phyloP scores from a whole-genome alignment of 2,113 vertebrate genomes.

The Coryphaenoides rupestris region DNA sequence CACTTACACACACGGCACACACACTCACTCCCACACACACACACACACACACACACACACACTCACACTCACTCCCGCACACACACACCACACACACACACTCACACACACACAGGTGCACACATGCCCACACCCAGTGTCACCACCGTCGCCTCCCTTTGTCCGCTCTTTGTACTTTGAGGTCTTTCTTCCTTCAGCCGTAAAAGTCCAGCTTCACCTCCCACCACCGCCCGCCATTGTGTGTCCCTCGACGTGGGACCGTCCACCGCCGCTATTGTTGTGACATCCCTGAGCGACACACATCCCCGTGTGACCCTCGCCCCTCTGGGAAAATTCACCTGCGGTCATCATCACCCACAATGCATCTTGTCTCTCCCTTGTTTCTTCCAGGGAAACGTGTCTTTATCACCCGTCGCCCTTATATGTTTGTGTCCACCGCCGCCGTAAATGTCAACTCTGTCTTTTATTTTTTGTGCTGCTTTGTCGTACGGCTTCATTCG shows the following conservation, averaged over 20 bases:
- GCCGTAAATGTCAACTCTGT: too few species aligned
- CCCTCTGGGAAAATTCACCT: slow-evolving; percentile 53
- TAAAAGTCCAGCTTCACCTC: slow-evolving; percentile 40
- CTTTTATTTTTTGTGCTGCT: background rate
- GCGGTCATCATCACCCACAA: slow-evolving; percentile 61
- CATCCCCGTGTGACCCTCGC: slow-evolving; percentile 37
- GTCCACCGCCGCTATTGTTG: slow-evolving; percentile 59
- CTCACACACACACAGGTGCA: slow-evolving; percentile 2
- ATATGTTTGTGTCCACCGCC: too few species aligned
- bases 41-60: slow-evolving; percentile 10
- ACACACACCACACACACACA: slow-evolving; percentile 9
- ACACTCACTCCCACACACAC: background rate
- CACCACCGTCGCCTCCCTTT: slow-evolving; percentile 46
- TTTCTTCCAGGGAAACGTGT: too few species aligned
- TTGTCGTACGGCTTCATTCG: slow-evolving; percentile 12
- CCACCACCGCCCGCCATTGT: slow-evolving; percentile 41
- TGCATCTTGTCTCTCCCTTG: slow-evolving; percentile 39
- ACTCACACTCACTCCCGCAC: slow-evolving; percentile 3
- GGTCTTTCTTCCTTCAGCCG: slow-evolving; percentile 22
- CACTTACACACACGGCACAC: slow-evolving; percentile 3
- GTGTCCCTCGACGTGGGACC: slow-evolving; percentile 40
- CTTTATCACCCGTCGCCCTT: too few species aligned
- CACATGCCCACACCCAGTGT: slow-evolving; percentile 2
- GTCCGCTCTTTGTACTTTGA: slow-evolving; percentile 31
- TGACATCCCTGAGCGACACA: slow-evolving; percentile 37